Conservation (phyloP, 2,797 vertebrate genomes). For the Hylomyscus alleni region DNA sequence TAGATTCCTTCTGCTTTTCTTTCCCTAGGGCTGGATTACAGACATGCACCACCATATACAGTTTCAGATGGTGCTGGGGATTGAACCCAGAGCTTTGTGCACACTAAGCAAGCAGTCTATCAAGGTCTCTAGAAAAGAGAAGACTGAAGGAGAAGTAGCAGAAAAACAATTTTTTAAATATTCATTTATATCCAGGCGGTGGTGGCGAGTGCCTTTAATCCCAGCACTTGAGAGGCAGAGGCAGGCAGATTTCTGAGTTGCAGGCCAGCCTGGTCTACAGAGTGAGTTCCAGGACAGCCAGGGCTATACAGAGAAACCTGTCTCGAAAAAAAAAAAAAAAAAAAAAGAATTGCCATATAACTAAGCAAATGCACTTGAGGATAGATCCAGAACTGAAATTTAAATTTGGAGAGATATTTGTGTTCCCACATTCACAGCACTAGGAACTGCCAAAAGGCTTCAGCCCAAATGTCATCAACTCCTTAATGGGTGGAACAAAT, state of each 20-base stretch:
- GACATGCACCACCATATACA: not conserved
- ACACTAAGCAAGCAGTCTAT: too few relatives aligned
- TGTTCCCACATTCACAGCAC: not conserved
- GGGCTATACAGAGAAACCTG: too few relatives aligned
- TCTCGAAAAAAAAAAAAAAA: too few relatives aligned
- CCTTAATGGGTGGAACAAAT: not conserved
- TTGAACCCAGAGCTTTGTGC: not conserved
- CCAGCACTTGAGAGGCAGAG: too few relatives aligned
- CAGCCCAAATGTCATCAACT: not conserved
- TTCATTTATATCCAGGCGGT: too few relatives aligned
- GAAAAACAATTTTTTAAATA: not conserved
- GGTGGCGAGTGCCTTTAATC: too few relatives aligned
- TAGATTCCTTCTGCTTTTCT: not conserved
- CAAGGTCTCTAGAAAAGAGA: not conserved
- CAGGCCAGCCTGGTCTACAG: too few relatives aligned
- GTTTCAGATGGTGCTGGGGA: not conserved
- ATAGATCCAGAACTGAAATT: not conserved
- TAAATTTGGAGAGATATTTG: not conserved
- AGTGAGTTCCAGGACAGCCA: too few relatives aligned
- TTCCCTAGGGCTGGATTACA: not conserved
- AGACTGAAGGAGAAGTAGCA: not conserved
- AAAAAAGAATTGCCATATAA: not conserved
- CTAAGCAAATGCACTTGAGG: not conserved
- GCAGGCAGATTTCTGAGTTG: too few relatives aligned
- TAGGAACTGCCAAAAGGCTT: not conserved